Percentiles rank a stretch among this genome's conserved stretches.
Evolutionary conservation across 1,140 invertebrate genomes (phyloP).

Genomic region (Centruroides vittatus): DNA sequence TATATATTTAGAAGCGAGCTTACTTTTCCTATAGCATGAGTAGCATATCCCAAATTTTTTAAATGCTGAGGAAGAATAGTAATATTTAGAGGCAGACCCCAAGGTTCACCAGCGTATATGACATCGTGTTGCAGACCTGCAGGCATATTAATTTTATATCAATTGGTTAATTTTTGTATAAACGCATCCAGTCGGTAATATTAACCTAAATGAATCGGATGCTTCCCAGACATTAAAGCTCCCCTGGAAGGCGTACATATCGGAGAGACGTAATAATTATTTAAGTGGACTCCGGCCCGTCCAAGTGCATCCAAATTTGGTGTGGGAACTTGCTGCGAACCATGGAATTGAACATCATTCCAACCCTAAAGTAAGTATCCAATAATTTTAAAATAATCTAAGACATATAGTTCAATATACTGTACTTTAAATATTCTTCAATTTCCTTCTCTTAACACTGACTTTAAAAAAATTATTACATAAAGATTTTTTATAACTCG

Average conservation of each 20-base stretch:
- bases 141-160: background rate
- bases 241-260: constrained; percentile 61
- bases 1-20: background rate
- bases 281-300: constrained; percentile 44
- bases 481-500: too few relatives aligned
- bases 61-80: constrained; percentile 61
- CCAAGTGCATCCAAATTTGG: constrained; percentile 71
- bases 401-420: too few relatives aligned
- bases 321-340: constrained; percentile 63
- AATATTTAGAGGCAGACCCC: constrained; percentile 51
- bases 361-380: constrained; percentile 38
- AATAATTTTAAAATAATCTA: too few relatives aligned
- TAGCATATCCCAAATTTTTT: constrained; percentile 24
- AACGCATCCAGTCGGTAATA: background rate
- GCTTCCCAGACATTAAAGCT: constrained; percentile 72
- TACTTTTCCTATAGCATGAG: constrained; percentile 15
- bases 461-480: too few relatives aligned
- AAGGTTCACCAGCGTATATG: constrained; percentile 51
- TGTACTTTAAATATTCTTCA: too few relatives aligned
- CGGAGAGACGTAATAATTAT: constrained; percentile 62
- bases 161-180: background rate
- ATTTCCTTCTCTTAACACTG: too few relatives aligned
- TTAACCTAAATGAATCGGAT: constrained; percentile 61
- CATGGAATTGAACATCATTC: constrained; percentile 80
- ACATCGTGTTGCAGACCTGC: constrained; percentile 64